A percentile compares a stretch with the other conserved stretches of the same genome.
phyloP scores from a whole-genome alignment of 2,113 vertebrate genomes.

The Poeciliopsis turrubarensis region DNA sequence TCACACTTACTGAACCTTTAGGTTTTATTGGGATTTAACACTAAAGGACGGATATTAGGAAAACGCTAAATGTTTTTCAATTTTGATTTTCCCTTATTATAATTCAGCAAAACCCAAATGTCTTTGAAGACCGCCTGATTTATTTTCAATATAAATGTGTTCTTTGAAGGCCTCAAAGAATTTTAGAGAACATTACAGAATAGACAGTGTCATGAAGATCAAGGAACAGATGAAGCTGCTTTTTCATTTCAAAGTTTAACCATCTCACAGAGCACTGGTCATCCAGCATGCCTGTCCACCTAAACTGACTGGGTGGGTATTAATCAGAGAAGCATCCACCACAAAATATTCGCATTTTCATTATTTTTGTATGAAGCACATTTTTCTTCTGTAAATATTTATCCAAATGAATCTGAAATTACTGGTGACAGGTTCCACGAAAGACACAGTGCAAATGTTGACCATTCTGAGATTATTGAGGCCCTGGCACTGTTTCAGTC shows the following conservation, averaged over 20 bases:
- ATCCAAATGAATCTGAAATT: conserved; percentile 6
- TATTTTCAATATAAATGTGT: not conserved
- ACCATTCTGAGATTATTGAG: conserved; percentile 5
- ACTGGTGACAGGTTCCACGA: conserved; percentile 23
- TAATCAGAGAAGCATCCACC: not conserved
- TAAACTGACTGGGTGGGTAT: too few relatives aligned
- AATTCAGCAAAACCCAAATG: not conserved
- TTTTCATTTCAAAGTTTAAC: not conserved
- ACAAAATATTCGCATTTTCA: conserved; percentile 26
- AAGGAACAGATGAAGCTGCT: not conserved
- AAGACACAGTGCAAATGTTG: conserved; percentile 3
- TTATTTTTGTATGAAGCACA: conserved; percentile 28
- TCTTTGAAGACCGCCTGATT: not conserved
- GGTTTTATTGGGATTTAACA: not conserved
- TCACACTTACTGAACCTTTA: not conserved
- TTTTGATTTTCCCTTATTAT: too few relatives aligned
- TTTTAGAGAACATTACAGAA: not conserved
- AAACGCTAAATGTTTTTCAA: too few relatives aligned
- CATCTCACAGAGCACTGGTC: not conserved
- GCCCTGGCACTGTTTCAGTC: conserved; percentile 20
- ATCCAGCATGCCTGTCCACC: not conserved
- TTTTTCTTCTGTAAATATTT: conserved; percentile 48
- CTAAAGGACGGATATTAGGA: not conserved
- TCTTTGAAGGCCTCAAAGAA: not conserved
- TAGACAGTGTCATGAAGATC: not conserved